Percentiles rank a stretch among this genome's conserved stretches.
Evolutionary conservation across 2,888 invertebrate species (phyloP).

Genomic region (Isotomurus palustris): DNA sequence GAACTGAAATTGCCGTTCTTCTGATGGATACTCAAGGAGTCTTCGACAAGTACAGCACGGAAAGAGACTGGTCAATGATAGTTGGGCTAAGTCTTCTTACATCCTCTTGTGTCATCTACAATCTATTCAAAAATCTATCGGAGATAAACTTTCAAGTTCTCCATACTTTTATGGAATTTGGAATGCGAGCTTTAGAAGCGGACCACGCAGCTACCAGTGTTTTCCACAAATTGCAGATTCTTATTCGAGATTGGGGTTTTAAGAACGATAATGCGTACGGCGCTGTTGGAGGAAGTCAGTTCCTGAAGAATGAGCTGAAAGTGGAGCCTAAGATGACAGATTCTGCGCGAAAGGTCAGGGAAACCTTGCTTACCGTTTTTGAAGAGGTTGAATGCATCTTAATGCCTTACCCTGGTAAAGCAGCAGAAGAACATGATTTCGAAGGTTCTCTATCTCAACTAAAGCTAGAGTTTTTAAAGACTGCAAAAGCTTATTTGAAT

Average conservation of each 20-base stretch:
- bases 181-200: constrained; percentile 14
- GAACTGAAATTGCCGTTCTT: constrained; percentile 6
- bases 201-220: constrained; percentile 54
- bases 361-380: constrained; percentile 92
- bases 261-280: not conserved
- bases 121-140: constrained; percentile 20
- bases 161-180: constrained; percentile 22
- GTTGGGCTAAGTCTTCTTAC: constrained; percentile 25
- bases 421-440: constrained; percentile 17
- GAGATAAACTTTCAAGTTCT: constrained; percentile 19
- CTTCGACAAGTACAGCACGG: constrained; percentile 19
- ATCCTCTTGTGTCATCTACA: constrained; percentile 26
- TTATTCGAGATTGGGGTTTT: constrained; percentile 70
- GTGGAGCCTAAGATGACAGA: not conserved
- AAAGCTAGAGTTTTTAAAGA: constrained; percentile 8
- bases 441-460: constrained; percentile 21
- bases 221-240: constrained; percentile 81
- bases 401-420: constrained; percentile 80
- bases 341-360: constrained; percentile 83
- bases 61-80: constrained; percentile 22
- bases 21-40: constrained; percentile 35
- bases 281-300: not conserved
- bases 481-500: constrained; percentile 17
- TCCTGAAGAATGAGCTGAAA: constrained; percentile 14
- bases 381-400: constrained; percentile 90